phyloP scores from a whole-genome alignment of 1,140 invertebrate species.

The Apis mellifera region DNA sequence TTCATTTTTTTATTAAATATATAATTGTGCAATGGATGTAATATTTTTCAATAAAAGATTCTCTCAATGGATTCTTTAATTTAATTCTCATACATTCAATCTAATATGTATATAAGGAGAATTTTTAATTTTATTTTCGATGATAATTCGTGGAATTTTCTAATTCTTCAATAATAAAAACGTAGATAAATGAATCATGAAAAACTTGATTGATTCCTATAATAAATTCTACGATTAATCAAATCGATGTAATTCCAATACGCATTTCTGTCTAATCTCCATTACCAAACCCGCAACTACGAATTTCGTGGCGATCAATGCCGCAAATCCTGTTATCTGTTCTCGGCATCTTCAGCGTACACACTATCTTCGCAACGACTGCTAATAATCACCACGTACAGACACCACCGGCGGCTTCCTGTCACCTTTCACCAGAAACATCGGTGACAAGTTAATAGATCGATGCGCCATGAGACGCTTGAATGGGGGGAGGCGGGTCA shows the following conservation, averaged over 20 bases:
- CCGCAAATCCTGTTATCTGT: background rate
- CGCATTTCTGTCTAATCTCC: background rate
- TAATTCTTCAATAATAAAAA: too few relatives aligned
- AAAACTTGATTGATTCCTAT: too few relatives aligned
- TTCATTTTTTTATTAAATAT: too few relatives aligned
- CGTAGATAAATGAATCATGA: too few relatives aligned
- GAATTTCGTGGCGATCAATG: background rate
- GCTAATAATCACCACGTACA: slow-evolving; percentile 33
- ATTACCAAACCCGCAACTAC: background rate
- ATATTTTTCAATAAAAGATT: too few relatives aligned
- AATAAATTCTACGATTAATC: background rate
- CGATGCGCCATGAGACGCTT: slow-evolving; percentile 41
- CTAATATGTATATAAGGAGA: too few relatives aligned
- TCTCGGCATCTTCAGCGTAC: background rate
- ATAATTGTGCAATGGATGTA: too few relatives aligned
- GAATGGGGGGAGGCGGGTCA: slow-evolving; percentile 42
- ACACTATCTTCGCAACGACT: slow-evolving; percentile 18
- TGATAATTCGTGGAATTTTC: too few relatives aligned
- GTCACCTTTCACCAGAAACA: slow-evolving; percentile 40
- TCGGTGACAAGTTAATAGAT: slow-evolving; percentile 56
- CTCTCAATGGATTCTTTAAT: too few relatives aligned
- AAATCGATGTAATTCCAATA: background rate
- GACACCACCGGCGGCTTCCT: background rate
- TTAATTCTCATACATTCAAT: too few relatives aligned
- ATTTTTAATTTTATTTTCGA: too few relatives aligned